Evolutionary conservation across 1,140 invertebrate species (phyloP), one percentile per base, ranked within the genome.

Genomic region (Doryteuthis pealeii): DNA sequence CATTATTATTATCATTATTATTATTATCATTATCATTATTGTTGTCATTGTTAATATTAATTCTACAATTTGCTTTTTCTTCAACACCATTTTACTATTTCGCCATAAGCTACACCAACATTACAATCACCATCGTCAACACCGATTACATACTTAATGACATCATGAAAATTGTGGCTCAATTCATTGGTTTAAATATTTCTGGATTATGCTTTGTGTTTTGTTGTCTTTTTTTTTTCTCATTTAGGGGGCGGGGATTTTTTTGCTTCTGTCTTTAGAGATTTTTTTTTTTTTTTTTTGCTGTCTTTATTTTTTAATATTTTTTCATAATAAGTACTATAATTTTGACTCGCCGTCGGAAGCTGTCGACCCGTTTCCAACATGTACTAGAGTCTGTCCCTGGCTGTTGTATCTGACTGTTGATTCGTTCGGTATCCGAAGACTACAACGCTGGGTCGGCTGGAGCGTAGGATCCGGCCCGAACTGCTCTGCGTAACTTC

Each of bases 401-500:
- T 85, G 85, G 72, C 84, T 87, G 76, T 87, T 81, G 69, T 87
- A 87, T 31, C 83, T 77, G 1, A 87, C 85, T 10, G 84, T 75
- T 14, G 84, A 82, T 35, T 85, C 83, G 67, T 79, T 79, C 43
- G 83, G 81, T 6, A 83, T 82, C 58, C 81, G 72, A 26, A 87
- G 76, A 71, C 82, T 85, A 73, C 85, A 82, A 58, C 82, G 54
- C 58, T 79, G 78, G 8, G 80, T 78, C n/a, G 78, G 77, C 70
- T 80, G 78, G 14, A 65, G 12, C 26, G 18, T 22, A 49, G 65
- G 71, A 0, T 49, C 77, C 22, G 80, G 79, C 3, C 89, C 89
- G 76, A 87, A 90, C 79, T 89, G 87, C 73, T 85, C 85, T 18
- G 84, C 84, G 72, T 89, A 90, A 74, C 87, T 88, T 90, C 88